These are phyloP conservation scores for Camponotus fellah DNA, from an alignment of 2,888 invertebrate genomes.

Conservation along the genomic window DNA sequence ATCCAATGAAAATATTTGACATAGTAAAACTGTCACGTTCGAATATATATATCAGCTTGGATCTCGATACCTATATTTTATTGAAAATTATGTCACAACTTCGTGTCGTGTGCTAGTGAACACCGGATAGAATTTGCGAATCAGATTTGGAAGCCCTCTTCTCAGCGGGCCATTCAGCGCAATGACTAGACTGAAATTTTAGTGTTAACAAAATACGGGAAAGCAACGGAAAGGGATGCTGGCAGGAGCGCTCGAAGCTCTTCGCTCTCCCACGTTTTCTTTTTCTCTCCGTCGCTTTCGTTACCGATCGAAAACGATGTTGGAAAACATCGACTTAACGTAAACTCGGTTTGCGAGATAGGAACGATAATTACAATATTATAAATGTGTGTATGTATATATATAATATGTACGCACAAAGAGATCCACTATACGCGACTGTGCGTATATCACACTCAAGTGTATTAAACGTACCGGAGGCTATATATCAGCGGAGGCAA, in stretches of 20 bases:
- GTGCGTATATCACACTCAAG: not conserved
- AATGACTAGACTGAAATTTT: slow-evolving; percentile 81
- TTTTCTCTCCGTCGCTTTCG: slow-evolving; percentile 43
- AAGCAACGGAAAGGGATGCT: slow-evolving; percentile 62
- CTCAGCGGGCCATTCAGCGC: slow-evolving; percentile 85
- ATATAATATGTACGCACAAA: slow-evolving; percentile 68
- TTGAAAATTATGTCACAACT: not conserved
- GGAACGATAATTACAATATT: slow-evolving; percentile 63
- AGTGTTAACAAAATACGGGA: slow-evolving; percentile 65
- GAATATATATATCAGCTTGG: slow-evolving; percentile 12
- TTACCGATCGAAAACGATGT: slow-evolving; percentile 52
- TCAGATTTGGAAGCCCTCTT: slow-evolving; percentile 82
- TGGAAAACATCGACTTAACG: slow-evolving; percentile 62
- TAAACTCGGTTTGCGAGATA: slow-evolving; percentile 67
- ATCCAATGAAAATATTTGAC: slow-evolving; percentile 56
- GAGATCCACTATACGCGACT: slow-evolving; percentile 18
- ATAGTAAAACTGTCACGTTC: slow-evolving; percentile 48
- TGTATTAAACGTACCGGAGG: slow-evolving; percentile 11
- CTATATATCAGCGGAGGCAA: not conserved
- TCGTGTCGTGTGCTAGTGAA: not conserved
- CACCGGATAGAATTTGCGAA: slow-evolving; percentile 79
- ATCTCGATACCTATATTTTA: not conserved
- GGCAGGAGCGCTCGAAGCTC: slow-evolving; percentile 46
- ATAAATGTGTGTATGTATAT: slow-evolving; percentile 72
- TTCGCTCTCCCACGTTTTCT: slow-evolving; percentile 24